Conservation (phyloP, 2,888 invertebrate species). For the Cheilosia urbana region DNA sequence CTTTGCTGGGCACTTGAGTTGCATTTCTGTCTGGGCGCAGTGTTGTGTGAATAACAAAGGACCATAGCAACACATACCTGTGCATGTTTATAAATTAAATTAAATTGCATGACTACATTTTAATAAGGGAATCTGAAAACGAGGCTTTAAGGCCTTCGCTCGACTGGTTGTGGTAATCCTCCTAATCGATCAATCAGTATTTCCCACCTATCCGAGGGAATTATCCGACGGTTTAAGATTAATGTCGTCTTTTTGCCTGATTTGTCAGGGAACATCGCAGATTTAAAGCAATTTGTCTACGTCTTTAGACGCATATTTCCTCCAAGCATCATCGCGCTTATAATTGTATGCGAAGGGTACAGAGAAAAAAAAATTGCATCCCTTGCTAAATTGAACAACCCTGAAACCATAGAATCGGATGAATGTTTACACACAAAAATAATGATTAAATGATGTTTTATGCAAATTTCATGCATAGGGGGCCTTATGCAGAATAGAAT, state of each 20-base stretch:
- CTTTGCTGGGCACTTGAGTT: conserved; percentile 65
- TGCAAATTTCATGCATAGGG: conserved; percentile 61
- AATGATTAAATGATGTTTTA: conserved; percentile 70
- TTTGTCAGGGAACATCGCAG: conserved; percentile 43
- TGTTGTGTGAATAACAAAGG: conserved; percentile 38
- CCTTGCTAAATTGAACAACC: conserved; percentile 69
- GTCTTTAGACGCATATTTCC: conserved; percentile 25
- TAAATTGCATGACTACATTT: not conserved
- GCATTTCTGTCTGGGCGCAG: conserved; percentile 52
- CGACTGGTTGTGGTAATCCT: conserved; percentile 27
- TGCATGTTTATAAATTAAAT: conserved; percentile 4
- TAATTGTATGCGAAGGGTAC: conserved; percentile 13
- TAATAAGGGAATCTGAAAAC: not conserved
- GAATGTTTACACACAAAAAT: conserved; percentile 68
- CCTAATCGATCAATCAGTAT: conserved; percentile 19
- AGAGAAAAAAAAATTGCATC: conserved; percentile 49
- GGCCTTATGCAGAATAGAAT: conserved; percentile 28
- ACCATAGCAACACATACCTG: conserved; percentile 3
- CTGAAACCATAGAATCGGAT: conserved; percentile 59
- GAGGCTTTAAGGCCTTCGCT: conserved; percentile 14
- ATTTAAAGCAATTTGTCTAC: conserved; percentile 59
- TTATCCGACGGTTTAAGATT: conserved; percentile 40
- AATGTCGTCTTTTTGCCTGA: conserved; percentile 59
- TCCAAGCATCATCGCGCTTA: conserved; percentile 39
- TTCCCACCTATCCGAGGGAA: conserved; percentile 28